A percentile compares a stretch with the other conserved stretches of the same genome.
These are phyloP conservation scores for Dicrurus megarhynchus DNA, from an alignment of 2,113 vertebrate genomes.

Conservation along the genomic window DNA sequence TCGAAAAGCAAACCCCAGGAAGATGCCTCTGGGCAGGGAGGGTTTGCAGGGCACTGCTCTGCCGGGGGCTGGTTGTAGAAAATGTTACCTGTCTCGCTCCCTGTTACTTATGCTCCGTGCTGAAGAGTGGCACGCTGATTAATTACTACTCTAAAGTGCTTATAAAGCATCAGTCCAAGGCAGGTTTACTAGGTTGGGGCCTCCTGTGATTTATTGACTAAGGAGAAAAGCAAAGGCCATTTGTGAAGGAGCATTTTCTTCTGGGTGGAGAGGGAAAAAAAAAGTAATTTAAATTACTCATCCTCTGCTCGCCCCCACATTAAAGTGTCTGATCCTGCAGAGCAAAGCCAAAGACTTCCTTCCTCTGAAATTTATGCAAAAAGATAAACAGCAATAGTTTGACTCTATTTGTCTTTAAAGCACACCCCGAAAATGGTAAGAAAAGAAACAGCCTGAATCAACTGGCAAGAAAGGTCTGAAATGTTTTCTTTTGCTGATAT, in stretches of 20 bases:
- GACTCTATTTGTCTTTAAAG: neutral
- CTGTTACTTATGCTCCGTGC: neutral
- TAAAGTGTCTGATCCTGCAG: neutral
- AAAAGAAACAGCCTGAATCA: neutral
- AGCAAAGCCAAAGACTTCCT: neutral
- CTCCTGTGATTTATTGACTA: slow-evolving; percentile 52
- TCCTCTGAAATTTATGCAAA: neutral
- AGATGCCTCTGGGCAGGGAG: neutral
- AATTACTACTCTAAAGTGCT: slow-evolving; percentile 60
- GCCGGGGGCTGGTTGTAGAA: neutral
- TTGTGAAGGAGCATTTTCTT: slow-evolving; percentile 29
- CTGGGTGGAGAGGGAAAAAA: neutral
- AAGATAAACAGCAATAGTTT: neutral
- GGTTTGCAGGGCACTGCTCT: neutral
- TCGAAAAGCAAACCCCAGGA: neutral
- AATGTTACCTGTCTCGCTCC: neutral
- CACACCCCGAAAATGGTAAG: neutral
- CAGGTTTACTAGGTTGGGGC: slow-evolving; percentile 58
- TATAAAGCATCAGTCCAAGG: slow-evolving; percentile 47
- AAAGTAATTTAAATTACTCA: neutral
- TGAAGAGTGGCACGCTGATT: slow-evolving; percentile 37
- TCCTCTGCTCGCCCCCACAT: neutral
- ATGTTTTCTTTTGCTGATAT: neutral
- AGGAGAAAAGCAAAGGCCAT: slow-evolving; percentile 35
- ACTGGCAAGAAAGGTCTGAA: neutral